These are phyloP conservation scores for Protodeltote pygarga DNA, from an alignment of 2,888 invertebrate species.

Conservation along the genomic window DNA sequence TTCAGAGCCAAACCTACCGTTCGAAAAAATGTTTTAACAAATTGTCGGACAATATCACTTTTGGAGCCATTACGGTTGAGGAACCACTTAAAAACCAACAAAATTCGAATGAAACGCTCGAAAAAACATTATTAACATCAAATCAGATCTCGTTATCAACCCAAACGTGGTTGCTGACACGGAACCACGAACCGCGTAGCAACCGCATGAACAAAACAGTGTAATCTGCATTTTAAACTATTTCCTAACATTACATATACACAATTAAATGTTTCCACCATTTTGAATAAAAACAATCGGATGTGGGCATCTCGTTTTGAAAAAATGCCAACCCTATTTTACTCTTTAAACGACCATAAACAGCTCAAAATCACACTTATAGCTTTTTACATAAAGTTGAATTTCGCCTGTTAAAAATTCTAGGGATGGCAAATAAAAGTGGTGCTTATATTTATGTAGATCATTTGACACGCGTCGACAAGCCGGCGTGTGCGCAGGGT, in stretches of 20 bases:
- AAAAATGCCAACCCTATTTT: constrained; percentile 45
- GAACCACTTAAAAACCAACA: constrained; percentile 50
- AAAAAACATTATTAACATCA: constrained; percentile 52
- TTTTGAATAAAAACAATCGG: constrained; percentile 81
- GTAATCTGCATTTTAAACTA: constrained; percentile 60
- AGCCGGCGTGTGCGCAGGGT: constrained; percentile 55
- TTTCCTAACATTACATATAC: constrained; percentile 66
- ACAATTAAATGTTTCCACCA: constrained; percentile 81
- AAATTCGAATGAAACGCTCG: constrained; percentile 49
- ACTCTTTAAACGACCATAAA: background rate
- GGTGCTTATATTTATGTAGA: constrained; percentile 55
- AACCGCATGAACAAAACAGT: constrained; percentile 48
- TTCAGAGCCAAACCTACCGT: constrained; percentile 31
- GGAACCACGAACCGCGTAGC: constrained; percentile 52
- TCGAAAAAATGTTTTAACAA: constrained; percentile 39
- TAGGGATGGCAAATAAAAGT: constrained; percentile 34
- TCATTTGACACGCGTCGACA: constrained; percentile 73
- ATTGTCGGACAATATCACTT: constrained; percentile 48
- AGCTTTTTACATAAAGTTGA: constrained; percentile 26
- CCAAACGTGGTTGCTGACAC: constrained; percentile 51
- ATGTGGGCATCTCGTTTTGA: constrained; percentile 69
- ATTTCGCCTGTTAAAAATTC: constrained; percentile 14
- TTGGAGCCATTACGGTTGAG: constrained; percentile 46
- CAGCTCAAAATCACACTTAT: constrained; percentile 25
- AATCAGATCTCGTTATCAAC: constrained; percentile 53